Evolutionary conservation across 2,888 invertebrate species (phyloP), one percentile per base, ranked within the genome.

Genomic region (Melinaea menophilus): DNA sequence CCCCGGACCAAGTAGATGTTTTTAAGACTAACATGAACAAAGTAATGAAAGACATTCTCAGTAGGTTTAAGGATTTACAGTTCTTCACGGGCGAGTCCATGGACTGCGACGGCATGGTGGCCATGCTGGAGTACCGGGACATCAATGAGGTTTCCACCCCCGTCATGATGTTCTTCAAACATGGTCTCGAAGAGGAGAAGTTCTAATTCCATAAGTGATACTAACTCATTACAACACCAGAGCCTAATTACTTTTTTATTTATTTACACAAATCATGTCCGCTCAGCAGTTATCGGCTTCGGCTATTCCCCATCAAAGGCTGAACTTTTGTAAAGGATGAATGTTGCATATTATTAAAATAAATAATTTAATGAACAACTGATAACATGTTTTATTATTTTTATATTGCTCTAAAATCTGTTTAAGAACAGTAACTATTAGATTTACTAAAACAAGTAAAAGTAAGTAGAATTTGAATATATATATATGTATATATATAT

Each of bases 81-180:
- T 98, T 98, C 85, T 98, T 96, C 91, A 94, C 94, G 70, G 98
- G 98, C 34, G 97, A 97, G 90, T 96, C 96, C 12, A 97, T 97
- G 96, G 97, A 97, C 78, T 94, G 95, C 69, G 98, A 98, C 72
- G 98, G 97, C 72, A 95, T 97, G 94, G 95, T 99, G n/a, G 97
- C 95, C 67, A 92, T 99, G 82, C 93, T 97, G 89, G 98, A 98
- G 85, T 99, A 98, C 88, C 94, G 97, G 82, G 98, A 98, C 68
- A 94, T 96, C 66, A 93, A 96, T 74, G 97, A 96, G 59, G 92
- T 93, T 3, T 94, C 94, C 72, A 92, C 95, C 59, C 98, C 99
- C 59, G 94, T 97, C 74, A 92, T 99, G 84, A 97, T 98, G 95
- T 97, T 98, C 91, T 97, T 97, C 92, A 98, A 98, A 90, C 98